Percentiles rank a stretch among this genome's conserved stretches.
phyloP scores from a whole-genome alignment of 2,113 vertebrate species.

The Uria lomvia region DNA sequence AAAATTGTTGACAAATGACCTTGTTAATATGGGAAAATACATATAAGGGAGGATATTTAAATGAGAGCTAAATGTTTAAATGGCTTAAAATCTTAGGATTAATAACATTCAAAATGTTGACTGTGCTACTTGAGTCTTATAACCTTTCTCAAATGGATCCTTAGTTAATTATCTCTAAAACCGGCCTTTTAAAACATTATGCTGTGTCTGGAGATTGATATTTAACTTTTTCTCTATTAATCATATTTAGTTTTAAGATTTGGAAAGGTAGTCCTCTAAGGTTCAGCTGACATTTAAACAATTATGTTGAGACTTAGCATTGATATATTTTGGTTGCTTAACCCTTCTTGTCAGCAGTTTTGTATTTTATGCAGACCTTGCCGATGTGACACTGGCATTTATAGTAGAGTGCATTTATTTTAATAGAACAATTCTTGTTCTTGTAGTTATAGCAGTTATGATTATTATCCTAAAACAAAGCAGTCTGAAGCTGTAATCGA shows the following conservation, averaged over 20 bases:
- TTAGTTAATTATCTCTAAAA: slow-evolving; percentile 63
- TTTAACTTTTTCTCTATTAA: slow-evolving; percentile 55
- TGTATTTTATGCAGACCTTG: slow-evolving; percentile 39
- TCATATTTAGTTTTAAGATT: slow-evolving; percentile 63
- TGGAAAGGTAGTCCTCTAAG: slow-evolving; percentile 55
- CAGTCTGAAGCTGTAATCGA: background rate
- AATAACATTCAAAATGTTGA: slow-evolving; percentile 64
- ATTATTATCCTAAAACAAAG: background rate
- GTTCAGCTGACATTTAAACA: slow-evolving; percentile 65
- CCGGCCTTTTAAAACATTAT: slow-evolving; percentile 39
- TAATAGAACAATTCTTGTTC: background rate
- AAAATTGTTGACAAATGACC: slow-evolving; percentile 31
- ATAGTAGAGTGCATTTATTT: slow-evolving; percentile 8
- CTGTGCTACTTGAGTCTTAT: slow-evolving; percentile 39
- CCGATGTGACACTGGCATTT: slow-evolving; percentile 33
- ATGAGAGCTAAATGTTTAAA: slow-evolving; percentile 59
- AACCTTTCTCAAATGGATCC: slow-evolving; percentile 62
- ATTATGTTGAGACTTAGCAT: slow-evolving; percentile 52
- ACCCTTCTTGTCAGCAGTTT: slow-evolving; percentile 60
- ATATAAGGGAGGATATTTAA: slow-evolving; percentile 32
- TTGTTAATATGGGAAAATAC: slow-evolving; percentile 29
- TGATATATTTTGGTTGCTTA: slow-evolving; percentile 59
- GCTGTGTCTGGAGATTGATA: slow-evolving; percentile 53
- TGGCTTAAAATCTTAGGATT: slow-evolving; percentile 37
- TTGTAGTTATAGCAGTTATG: background rate